Percentiles rank a stretch among this genome's conserved stretches.
phyloP scores from a whole-genome alignment of 2,888 invertebrate genomes.

The Resseliella maxima region DNA sequence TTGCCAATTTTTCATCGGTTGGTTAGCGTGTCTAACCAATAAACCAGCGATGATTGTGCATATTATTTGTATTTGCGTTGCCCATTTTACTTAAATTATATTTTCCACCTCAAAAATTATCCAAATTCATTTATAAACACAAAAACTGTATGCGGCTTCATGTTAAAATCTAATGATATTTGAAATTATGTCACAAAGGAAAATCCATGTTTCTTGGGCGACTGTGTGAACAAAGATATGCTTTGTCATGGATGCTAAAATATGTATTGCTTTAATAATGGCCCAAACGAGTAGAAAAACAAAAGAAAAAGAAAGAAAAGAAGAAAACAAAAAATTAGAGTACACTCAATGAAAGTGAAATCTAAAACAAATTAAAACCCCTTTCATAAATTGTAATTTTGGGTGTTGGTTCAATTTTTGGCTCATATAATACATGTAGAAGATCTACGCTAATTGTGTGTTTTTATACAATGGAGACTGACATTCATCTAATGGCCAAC shows the following conservation, averaged over 20 bases:
- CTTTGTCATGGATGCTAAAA: slow-evolving; percentile 31
- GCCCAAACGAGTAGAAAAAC: neutral
- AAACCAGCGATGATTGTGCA: neutral
- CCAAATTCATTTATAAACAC: neutral
- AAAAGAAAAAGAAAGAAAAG: neutral
- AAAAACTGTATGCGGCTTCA: neutral
- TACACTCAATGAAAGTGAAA: slow-evolving; percentile 9
- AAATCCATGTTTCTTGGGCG: neutral
- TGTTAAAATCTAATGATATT: slow-evolving; percentile 36
- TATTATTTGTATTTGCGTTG: neutral
- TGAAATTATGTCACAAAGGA: slow-evolving; percentile 16
- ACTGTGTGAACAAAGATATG: neutral
- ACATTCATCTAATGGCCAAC: neutral
- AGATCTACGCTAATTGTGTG: neutral
- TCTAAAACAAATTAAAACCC: slow-evolving; percentile 27
- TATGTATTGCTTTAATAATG: neutral
- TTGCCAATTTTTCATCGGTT: neutral
- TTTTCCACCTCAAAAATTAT: neutral
- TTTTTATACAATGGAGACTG: neutral
- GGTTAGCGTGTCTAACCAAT: neutral
- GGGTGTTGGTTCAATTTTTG: neutral
- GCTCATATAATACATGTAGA: neutral
- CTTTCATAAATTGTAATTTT: slow-evolving; percentile 23
- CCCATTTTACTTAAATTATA: neutral
- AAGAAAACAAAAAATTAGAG: neutral